Evolutionary conservation across 2,113 vertebrate species (phyloP), one percentile per base, ranked within the genome.

Genomic region (Oxyura jamaicensis): DNA sequence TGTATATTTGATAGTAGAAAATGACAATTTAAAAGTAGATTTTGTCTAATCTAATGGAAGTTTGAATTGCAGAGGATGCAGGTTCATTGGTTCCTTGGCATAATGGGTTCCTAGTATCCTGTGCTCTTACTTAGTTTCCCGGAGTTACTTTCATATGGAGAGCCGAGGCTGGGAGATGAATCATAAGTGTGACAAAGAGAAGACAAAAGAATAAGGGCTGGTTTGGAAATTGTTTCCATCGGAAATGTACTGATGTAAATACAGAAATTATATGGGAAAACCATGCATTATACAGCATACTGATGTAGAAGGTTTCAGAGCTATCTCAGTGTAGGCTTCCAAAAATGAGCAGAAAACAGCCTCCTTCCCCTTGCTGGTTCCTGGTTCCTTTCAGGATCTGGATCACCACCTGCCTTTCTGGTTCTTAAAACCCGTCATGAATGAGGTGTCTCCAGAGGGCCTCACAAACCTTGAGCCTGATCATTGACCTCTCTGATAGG

Each of bases 141-240:
- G 69, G 29, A 59, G 26, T 79, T 84, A 73, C 21, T 87, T 82
- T 16, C 13, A 33, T 78, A 36, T 20, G 44, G 53, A 89, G 69
- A 81, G 19, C 53, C 73, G 55, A 84, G 62, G 53, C 68, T 92
- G 73, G 72, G 59, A 71, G 26, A 81, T 94, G 86, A 94, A 67
- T 96, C 73, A n/a, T 63, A 69, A 81, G 55, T 65, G 48, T 86
- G 77, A 88, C 67, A 92, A 91, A 86, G 60, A 88, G 68, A 91
- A 84, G 36, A 73, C 26, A 63, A 46, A 96, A 92, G 53, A 95
- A 84, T 17, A 33, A 91, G 65, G 67, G 76, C 41, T 88, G 28
- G 42, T 88, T 78, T 84, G 73, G 82, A 81, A 93, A 72, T 91
- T 0, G 16, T 88, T 96, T 95, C 73, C 1, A 0, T 81, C 42